These are phyloP conservation scores for Oxystoma pomonae DNA, from an alignment of 2,888 invertebrate species.

Conservation along the genomic window DNA sequence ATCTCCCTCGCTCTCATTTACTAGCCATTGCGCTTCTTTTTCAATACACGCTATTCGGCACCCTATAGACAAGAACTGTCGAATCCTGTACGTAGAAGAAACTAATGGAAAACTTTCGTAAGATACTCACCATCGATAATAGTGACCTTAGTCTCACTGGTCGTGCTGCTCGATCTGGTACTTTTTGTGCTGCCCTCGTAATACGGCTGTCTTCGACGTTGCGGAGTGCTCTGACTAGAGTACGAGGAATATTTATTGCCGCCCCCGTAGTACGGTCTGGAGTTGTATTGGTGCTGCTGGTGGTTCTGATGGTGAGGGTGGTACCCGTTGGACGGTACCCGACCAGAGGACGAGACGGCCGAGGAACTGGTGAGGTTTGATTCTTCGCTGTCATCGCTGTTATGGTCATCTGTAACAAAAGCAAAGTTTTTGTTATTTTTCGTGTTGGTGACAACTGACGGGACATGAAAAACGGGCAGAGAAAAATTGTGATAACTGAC, in stretches of 20 bases:
- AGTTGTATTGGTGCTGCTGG: background rate
- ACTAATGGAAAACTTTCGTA: background rate
- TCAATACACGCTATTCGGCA: no score
- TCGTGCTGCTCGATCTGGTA: conserved; percentile 45
- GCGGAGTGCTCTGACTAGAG: conserved; percentile 46
- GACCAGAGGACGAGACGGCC: conserved; percentile 28
- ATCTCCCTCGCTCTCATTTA: no score
- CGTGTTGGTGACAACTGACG: no score
- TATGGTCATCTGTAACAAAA: conserved; percentile 36
- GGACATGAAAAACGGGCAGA: no score
- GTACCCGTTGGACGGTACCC: conserved; percentile 17
- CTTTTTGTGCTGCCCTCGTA: conserved; percentile 41
- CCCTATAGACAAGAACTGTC: no score
- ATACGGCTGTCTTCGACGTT: conserved; percentile 40
- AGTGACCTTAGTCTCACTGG: conserved; percentile 51
- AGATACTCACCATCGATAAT: conserved; percentile 52
- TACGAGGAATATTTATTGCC: conserved; percentile 27
- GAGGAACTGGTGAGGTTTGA: conserved; percentile 33
- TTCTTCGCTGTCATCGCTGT: conserved; percentile 45
- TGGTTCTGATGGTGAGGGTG: conserved; percentile 16
- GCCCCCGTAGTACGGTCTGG: background rate
- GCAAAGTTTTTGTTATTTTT: no score
- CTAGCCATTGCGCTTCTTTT: no score
- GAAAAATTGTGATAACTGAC: no score
- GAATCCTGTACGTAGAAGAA: no score